Base-by-base conservation (phyloP, 1,140 invertebrate genomes). In the Brachionus asplanchnoidis region DNA sequence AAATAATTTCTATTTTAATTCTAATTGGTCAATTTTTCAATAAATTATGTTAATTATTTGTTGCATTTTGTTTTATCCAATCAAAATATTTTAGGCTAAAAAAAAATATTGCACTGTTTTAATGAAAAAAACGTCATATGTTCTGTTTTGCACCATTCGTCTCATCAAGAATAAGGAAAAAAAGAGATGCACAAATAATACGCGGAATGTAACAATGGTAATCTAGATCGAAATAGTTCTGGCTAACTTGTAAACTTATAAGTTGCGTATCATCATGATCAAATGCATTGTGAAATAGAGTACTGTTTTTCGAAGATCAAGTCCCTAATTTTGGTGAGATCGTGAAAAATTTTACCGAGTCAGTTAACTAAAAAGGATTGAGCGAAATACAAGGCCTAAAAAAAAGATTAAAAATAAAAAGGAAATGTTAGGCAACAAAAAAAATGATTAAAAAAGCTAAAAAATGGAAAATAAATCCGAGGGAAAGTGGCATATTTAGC, bases 361-460 rank as follows among this genome's bases (percentile, higher is more conserved):
- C 2, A 60, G 53, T 20, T 20, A 60, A 60, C 20, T 60, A 68
- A 68, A 68, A 68, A 40, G 66, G 26, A n/a, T 68, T 68, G 66
- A 68, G 66, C 66, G 32, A 68, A 68, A 68, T 32, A 68, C 26
- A 68, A 68, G 66, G 66, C 66, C 66, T 68, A 68, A 68, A 32
- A 65, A 66, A 68, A 68, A 68, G n/a, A 68, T 40, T 36, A 17
- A 68, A 68, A 68, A 32, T 32, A 12, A 32, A 3, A 68, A 68
- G 26, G n/a, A 14, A 68, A 68, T 26, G 20, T 23, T 17, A 66
- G 26, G 60, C 17, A 68, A 32, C 65, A 68, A 28, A 28, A 28
- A 28, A 68, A 26, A 36, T 8, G 11, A 68, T 32, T n/a, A 68
- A 68, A 68, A 68, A 68, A 68, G 32, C 26, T 32, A 68, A 46